Base-by-base conservation (phyloP, 2,888 invertebrate species). In the Galeopsomyia nigrocyanea region DNA sequence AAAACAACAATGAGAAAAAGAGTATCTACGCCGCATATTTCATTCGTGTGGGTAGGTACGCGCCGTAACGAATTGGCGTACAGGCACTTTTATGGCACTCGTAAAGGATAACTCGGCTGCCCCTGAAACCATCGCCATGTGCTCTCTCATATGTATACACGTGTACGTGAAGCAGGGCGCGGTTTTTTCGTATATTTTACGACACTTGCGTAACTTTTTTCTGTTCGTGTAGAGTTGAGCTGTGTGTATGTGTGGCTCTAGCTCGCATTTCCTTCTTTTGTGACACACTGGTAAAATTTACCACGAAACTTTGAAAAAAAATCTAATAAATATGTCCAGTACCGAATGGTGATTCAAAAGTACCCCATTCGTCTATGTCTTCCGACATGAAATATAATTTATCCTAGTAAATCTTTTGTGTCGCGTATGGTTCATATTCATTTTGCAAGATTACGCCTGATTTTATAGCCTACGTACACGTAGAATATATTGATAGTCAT, bases 41-140 rank as follows among this genome's bases (percentile, higher is more conserved):
- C 75, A 77, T 75, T 75, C 75, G 63, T 17, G 21, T 19, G 62
- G 63, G 51, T 74, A 72, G 62, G 62, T 72, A 76, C 74, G 70
- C 61, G 58, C 63, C 39, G 61, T 69, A 77, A 75, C 77, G 75
- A 77, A 77, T 75, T 74, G 71, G 74, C 71, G 39, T 76, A 64
- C 70, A 76, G 75, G 75, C 73, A 73, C 76, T 78, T 78, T 78
- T 78, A 78, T 77, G 76, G 67, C 74, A 67, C 77, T 76, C 77
- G 76, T 78, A 77, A 77, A 78, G 73, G 76, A 76, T 77, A 76
- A 77, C 75, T 76, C 76, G 68, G 70, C 5, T 67, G 72, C 53
- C 69, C 68, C 71, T 50, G 64, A 72, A 75, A 75, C 73, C 75
- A 65, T 57, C 66, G 71, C 75, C 70, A 74, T 39, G 39, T 39